These are phyloP conservation scores for Pelecanoides urinatrix DNA, from an alignment of 2,113 vertebrate species.

Conservation along the genomic window DNA sequence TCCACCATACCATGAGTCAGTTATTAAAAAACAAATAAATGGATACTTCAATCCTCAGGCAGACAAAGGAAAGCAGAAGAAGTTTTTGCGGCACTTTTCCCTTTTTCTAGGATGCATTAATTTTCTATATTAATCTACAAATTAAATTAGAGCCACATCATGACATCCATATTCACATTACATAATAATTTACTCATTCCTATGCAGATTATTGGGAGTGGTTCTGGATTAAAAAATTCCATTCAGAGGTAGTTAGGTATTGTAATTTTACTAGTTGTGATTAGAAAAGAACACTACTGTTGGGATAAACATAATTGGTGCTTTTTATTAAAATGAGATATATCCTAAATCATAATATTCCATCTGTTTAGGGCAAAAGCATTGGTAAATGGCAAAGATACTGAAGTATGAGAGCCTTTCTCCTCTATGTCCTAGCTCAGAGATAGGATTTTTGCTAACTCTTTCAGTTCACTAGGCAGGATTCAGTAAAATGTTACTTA, in stretches of 20 bases:
- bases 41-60: neutral
- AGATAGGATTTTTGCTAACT: neutral
- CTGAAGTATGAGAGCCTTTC: neutral
- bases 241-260: neutral
- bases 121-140: neutral
- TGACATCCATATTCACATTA: neutral
- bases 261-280: neutral
- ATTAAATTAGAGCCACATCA: neutral
- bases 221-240: neutral
- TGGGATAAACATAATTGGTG: neutral
- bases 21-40: conserved; percentile 68
- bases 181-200: neutral
- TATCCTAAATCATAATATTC: neutral
- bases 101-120: neutral
- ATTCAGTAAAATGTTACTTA: neutral
- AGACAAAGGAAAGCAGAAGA: neutral
- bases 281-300: neutral
- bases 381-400: neutral
- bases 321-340: neutral
- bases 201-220: neutral
- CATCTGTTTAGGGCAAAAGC: neutral
- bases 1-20: neutral
- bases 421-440: neutral
- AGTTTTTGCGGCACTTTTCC: conserved; percentile 3
- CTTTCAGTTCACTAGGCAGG: neutral